A percentile compares a stretch with the other conserved stretches of the same genome.
Conservation (phyloP, 2,113 vertebrate species). For the Alces alces region DNA sequence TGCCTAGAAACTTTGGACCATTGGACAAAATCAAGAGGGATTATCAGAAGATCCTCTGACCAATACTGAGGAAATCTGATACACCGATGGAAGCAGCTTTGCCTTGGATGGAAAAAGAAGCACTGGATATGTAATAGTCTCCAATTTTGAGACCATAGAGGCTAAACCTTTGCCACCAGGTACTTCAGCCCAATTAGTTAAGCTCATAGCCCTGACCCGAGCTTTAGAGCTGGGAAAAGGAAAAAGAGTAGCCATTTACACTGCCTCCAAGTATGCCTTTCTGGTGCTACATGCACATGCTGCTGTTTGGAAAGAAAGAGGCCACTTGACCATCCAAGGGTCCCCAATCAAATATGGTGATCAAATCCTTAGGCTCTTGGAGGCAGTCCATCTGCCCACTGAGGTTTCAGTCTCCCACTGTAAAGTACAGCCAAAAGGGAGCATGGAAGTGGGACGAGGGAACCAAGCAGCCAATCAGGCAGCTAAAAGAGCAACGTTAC, state of each 20-base stretch:
- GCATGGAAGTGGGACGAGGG: neutral
- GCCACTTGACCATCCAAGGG: neutral
- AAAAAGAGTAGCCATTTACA: neutral
- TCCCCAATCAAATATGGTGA: neutral
- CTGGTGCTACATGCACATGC: neutral
- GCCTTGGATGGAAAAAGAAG: neutral
- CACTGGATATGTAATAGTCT: neutral
- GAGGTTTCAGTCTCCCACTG: neutral
- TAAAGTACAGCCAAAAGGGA: neutral
- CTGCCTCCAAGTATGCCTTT: neutral
- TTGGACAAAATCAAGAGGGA: neutral
- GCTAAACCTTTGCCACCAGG: neutral
- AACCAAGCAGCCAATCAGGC: neutral
- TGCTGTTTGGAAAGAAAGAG: neutral
- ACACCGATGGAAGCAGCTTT: neutral
- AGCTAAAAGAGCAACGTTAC: neutral
- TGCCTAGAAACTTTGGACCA: neutral
- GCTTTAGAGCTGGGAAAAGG: neutral
- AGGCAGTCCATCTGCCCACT: neutral
- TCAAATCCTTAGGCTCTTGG: neutral
- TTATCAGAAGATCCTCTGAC: neutral
- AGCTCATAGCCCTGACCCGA: neutral
- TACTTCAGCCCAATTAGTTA: neutral
- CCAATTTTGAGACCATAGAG: neutral
- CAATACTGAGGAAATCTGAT: neutral